These are phyloP conservation scores for Odobenus rosmarus DNA, from an alignment of 2,113 vertebrate species.

Conservation along the genomic window DNA sequence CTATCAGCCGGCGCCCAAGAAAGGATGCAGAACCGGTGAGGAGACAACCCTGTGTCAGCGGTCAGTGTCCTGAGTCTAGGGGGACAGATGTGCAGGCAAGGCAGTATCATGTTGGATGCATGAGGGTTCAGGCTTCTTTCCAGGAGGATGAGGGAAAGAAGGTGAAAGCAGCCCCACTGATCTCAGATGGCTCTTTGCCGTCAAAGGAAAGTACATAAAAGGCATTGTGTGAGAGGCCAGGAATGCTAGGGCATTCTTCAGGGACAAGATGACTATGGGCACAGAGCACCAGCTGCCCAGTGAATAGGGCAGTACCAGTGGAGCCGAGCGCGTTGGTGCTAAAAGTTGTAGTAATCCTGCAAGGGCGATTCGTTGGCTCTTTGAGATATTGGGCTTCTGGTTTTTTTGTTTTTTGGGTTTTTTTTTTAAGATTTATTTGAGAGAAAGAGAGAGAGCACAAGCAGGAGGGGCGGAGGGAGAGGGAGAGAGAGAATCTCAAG, in stretches of 20 bases:
- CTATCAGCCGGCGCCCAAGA: neutral
- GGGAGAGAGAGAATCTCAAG: too few relatives aligned
- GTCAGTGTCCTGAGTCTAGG: neutral
- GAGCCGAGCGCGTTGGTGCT: accelerated
- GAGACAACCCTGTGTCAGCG: neutral
- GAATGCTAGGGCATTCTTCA: neutral
- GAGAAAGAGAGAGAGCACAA: too few relatives aligned
- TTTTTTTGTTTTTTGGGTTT: neutral
- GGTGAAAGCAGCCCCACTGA: constrained; percentile 62
- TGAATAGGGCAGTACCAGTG: neutral
- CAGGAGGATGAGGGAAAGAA: neutral
- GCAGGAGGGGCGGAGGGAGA: too few relatives aligned
- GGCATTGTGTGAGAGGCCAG: neutral
- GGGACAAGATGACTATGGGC: neutral
- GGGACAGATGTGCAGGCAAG: neutral
- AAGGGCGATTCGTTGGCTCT: neutral
- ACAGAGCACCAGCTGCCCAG: neutral
- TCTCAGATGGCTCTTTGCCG: constrained; percentile 61
- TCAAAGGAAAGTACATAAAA: constrained; percentile 63
- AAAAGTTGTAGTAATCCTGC: neutral
- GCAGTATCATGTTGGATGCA: neutral
- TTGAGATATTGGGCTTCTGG: neutral
- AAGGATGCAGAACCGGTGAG: neutral
- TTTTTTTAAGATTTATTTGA: neutral
- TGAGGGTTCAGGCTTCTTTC: neutral